These are phyloP conservation scores for Stenotaenia linearis DNA, from an alignment of 2,888 invertebrate species.

Conservation along the genomic window DNA sequence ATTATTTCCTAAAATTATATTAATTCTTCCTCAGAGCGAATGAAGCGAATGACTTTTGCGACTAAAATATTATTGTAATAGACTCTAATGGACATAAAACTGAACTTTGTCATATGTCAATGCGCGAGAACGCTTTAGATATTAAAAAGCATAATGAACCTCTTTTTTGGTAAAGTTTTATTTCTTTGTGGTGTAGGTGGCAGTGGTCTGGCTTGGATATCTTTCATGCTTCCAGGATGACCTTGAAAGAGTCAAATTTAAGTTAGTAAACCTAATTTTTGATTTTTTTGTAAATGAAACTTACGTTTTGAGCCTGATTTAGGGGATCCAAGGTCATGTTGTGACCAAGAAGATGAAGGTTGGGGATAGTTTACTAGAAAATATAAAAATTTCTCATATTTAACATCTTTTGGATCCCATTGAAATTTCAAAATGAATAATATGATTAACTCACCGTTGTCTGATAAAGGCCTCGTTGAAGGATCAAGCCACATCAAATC, in stretches of 20 bases:
- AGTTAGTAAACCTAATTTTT: too few species aligned
- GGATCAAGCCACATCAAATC: constrained; percentile 15
- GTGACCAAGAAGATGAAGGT: neutral
- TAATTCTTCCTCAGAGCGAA: too few species aligned
- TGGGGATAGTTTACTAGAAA: neutral
- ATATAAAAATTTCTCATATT: neutral
- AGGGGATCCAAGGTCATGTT: neutral
- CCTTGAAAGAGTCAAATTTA: neutral
- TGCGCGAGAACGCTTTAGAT: too few species aligned
- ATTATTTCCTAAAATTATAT: too few species aligned
- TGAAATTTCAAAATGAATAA: neutral
- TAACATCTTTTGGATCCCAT: neutral
- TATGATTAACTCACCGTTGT: neutral
- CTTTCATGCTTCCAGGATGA: constrained; percentile 14
- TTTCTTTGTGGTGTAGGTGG: constrained; percentile 27
- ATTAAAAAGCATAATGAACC: too few species aligned
- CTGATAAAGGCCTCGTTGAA: constrained; percentile 5
- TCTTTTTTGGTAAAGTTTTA: neutral
- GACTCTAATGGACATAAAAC: too few species aligned
- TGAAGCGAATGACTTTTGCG: too few species aligned
- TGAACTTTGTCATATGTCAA: too few species aligned
- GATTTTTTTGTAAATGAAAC: neutral
- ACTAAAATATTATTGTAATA: too few species aligned
- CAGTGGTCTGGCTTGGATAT: constrained; percentile 29
- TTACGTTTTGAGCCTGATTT: neutral